These are phyloP conservation scores for Lepus europaeus DNA, from an alignment of 2,113 vertebrate genomes.

Conservation along the genomic window DNA sequence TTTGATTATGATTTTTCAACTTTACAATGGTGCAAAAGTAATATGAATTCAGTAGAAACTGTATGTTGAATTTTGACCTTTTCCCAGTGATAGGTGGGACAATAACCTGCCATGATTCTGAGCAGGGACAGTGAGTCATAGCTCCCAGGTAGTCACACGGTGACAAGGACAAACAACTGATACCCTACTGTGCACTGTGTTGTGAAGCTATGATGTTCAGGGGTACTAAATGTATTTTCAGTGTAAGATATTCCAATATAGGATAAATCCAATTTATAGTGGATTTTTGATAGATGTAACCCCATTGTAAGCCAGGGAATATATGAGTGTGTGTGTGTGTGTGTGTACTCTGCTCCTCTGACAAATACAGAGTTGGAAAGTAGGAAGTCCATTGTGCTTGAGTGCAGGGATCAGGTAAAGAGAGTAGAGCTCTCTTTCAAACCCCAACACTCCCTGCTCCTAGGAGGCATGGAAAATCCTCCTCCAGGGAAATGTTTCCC, in stretches of 20 bases:
- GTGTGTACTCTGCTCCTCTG: background rate
- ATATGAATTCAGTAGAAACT: background rate
- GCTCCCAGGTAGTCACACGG: background rate
- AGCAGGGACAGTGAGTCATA: background rate
- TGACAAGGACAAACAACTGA: background rate
- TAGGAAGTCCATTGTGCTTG: background rate
- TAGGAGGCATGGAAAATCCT: background rate
- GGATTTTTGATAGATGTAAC: background rate
- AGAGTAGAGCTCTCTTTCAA: background rate
- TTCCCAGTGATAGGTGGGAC: background rate
- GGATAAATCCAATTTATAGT: background rate
- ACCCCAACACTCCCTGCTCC: background rate
- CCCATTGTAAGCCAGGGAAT: background rate
- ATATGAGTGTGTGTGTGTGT: background rate
- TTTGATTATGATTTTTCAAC: background rate
- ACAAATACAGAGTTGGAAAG: background rate
- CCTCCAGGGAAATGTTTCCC: background rate
- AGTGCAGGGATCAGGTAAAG: background rate
- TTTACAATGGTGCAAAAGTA: background rate
- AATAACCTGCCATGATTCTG: background rate
- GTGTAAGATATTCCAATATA: background rate
- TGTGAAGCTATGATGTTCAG: background rate
- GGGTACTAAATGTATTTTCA: background rate
- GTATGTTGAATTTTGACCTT: background rate
- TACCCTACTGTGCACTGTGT: background rate